phyloP scores from a whole-genome alignment of 1,140 invertebrate genomes.

The Paraescarpia echinospica region DNA sequence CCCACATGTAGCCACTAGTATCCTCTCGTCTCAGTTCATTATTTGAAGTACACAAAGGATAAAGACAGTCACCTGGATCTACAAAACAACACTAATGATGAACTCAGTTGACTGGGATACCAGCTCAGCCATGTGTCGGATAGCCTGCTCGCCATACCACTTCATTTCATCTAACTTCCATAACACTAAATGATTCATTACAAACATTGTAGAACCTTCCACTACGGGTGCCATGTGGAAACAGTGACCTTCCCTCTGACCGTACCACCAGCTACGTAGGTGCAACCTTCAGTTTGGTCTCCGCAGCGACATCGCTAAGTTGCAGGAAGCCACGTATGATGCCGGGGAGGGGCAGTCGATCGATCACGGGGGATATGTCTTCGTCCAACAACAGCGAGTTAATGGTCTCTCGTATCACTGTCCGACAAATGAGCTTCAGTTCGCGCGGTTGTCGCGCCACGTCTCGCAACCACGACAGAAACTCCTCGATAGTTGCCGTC shows the following conservation, averaged over 20 bases:
- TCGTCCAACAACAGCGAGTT: background rate
- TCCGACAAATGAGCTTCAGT: slow-evolving; percentile 13
- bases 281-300: background rate
- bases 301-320: background rate
- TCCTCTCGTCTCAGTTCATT: no score
- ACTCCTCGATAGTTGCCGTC: background rate
- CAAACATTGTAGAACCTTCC: background rate
- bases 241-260: background rate
- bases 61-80: no score
- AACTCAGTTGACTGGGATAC: no score
- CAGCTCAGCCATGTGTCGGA: no score
- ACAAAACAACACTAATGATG: no score
- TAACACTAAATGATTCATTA: background rate
- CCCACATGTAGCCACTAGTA: no score
- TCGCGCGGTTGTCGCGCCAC: background rate
- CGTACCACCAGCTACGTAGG: background rate
- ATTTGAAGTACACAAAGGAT: no score
- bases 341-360: background rate
- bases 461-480: background rate
- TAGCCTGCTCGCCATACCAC: no score
- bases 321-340: background rate
- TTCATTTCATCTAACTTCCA: no score
- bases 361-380: background rate
- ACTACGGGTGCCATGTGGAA: background rate
- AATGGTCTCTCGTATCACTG: background rate